Conservation (phyloP, 2,113 vertebrate genomes). For the Taxidea taxus region DNA sequence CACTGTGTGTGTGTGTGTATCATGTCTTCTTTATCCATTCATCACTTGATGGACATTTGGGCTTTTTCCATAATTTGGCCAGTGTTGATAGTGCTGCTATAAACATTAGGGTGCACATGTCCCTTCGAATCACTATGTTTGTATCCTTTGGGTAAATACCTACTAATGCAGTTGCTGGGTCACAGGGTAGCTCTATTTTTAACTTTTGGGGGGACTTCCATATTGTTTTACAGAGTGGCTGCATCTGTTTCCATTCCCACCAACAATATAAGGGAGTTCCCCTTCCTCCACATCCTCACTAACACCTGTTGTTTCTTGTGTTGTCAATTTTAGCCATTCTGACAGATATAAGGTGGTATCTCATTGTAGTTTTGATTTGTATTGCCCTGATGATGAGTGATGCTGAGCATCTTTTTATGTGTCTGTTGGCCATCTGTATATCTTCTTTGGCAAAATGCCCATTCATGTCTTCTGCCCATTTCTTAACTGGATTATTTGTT, state of each 20-base stretch:
- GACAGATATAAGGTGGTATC: background rate
- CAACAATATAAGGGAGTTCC: background rate
- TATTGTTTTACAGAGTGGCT: background rate
- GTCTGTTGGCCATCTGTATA: background rate
- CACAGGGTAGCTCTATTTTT: background rate
- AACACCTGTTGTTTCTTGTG: background rate
- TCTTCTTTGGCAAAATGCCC: background rate
- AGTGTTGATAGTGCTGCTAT: background rate
- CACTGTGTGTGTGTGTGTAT: background rate
- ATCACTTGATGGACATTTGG: background rate
- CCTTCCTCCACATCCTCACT: background rate
- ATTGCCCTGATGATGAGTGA: background rate
- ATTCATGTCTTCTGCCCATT: background rate
- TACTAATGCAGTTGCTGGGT: background rate
- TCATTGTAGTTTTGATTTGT: background rate
- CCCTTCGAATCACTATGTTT: background rate
- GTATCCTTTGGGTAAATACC: background rate
- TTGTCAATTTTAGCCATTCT: background rate
- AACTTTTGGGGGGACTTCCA: background rate
- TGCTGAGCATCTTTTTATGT: background rate
- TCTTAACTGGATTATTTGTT: background rate
- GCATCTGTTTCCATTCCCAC: background rate
- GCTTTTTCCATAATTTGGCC: background rate
- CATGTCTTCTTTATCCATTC: background rate
- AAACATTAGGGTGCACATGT: background rate